Conservation (phyloP, 2,113 vertebrate genomes). For the Setophaga kirtlandii region DNA sequence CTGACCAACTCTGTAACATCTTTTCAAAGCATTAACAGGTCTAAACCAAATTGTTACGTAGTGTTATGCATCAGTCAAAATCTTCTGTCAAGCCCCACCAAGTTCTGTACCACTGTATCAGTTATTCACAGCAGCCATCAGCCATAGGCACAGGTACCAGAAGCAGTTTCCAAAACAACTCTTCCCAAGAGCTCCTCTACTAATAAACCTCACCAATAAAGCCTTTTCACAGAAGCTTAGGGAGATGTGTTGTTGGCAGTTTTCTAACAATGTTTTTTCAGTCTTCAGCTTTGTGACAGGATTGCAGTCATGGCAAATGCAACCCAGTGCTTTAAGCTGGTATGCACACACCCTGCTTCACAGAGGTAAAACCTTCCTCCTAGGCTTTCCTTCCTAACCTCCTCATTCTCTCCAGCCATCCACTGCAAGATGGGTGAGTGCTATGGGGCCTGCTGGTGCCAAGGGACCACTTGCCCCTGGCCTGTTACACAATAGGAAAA, state of each 20-base stretch:
- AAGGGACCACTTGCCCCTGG: background rate
- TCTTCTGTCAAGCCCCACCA: background rate
- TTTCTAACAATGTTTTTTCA: background rate
- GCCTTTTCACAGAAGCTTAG: background rate
- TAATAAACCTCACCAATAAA: background rate
- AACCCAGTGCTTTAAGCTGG: background rate
- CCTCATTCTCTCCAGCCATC: background rate
- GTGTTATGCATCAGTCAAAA: background rate
- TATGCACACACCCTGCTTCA: background rate
- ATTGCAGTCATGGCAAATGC: background rate
- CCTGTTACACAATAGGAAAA: background rate
- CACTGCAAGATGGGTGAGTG: background rate
- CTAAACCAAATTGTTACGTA: background rate
- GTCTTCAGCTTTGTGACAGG: constrained; percentile 5
- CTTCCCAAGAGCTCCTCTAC: background rate
- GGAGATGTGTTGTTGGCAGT: background rate
- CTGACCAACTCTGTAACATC: background rate
- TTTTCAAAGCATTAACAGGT: background rate
- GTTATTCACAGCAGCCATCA: background rate
- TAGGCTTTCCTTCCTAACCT: background rate
- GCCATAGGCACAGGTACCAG: background rate
- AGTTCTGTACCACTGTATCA: background rate
- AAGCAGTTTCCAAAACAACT: background rate
- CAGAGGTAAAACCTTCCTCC: background rate
- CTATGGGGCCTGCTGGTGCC: background rate